Evolutionary conservation across 2,888 invertebrate species (phyloP), one percentile per base, ranked within the genome.

Genomic region (Agriopis aurantiaria): DNA sequence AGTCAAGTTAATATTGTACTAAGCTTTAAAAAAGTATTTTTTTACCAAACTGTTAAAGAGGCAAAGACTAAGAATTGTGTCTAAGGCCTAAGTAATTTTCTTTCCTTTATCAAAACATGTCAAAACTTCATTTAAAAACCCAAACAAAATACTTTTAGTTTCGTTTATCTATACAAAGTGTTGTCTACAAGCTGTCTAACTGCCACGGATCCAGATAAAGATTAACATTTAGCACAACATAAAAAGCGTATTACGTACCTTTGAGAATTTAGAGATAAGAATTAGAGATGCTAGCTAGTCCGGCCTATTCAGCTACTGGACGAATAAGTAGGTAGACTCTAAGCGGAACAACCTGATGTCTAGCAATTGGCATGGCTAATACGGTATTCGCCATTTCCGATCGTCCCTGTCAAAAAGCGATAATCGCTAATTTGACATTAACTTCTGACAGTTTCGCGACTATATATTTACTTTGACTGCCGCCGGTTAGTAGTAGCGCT

Each of bases 241-340:
- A 72, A 78, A 76, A 75, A 69, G 74, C 72, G 59, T 75, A 78
- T 78, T 74, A 71, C 77, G 45, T 45, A n/a, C 45, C 45, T 58
- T 58, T 45, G 45, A 41, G 65, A 58, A 73, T 72, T 78, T 78
- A 71, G 75, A 76, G 70, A 72, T 61, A 59, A 43, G 52, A 67
- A 75, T 64, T 75, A 78, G 77, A 74, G 70, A 74, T 71, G 74
- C 5, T 8, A 2, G 8, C 8, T 49, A 7, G 14, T 52, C 51
- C 51, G 51, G 8, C 51, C 8, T 7, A 52, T 52, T 0, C 52
- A 52, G 23, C 10, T 33, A 33, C 3, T 33, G 33, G 33, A 33
- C 5, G 33, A 33, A 33, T 33, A 33, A 33, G 33, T 5, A 33
- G 33, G 33, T 33, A 33, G 33, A 3, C 5, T 33, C 33, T 33